Percentiles rank a stretch among this genome's conserved stretches.
phyloP scores from a whole-genome alignment of 2,113 vertebrate species.

The Serilophus lunatus region DNA sequence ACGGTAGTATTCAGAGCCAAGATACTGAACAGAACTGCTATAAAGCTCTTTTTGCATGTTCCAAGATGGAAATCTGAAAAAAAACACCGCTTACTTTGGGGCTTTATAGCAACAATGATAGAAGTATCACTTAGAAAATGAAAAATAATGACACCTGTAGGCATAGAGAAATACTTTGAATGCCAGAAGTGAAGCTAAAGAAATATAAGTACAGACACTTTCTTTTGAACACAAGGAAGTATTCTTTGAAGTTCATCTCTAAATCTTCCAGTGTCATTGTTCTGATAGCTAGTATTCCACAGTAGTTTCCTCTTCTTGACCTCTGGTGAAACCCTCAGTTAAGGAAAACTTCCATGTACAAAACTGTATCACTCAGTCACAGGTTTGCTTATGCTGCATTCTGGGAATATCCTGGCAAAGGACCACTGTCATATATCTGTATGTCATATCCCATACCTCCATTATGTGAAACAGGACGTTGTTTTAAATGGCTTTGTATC shows the following conservation, averaged over 20 bases:
- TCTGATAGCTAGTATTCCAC: background rate
- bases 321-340: background rate
- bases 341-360: background rate
- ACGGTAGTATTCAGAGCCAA: background rate
- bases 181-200: background rate
- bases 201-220: background rate
- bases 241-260: background rate
- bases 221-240: background rate
- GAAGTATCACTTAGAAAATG: background rate
- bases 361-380: background rate
- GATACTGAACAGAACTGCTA: background rate
- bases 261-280: background rate
- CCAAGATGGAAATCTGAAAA: background rate
- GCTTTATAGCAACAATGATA: background rate
- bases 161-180: background rate
- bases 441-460: background rate
- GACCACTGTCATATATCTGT: background rate
- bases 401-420: background rate
- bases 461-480: background rate
- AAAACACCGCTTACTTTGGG: background rate
- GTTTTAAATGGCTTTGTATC: background rate
- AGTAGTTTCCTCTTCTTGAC: background rate
- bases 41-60: background rate
- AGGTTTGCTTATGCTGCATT: background rate
- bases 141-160: background rate